Evolutionary conservation across 2,797 vertebrate genomes (phyloP).

Genomic region (Alosa sapidissima): DNA sequence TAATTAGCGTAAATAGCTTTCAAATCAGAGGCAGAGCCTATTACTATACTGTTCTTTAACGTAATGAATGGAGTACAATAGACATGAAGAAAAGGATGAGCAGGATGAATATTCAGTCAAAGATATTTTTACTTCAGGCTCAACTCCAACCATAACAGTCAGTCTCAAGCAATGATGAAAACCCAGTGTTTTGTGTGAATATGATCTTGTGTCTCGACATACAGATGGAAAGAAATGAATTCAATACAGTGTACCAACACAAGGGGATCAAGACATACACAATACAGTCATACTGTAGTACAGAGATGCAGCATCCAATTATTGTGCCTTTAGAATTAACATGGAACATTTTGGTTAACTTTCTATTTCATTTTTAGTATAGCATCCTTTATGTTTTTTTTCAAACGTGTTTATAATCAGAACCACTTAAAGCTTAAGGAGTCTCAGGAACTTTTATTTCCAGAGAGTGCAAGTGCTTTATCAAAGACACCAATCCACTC

Average conservation of each 20-base stretch:
- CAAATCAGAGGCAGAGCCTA: neutral
- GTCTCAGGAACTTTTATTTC: neutral
- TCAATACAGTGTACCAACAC: neutral
- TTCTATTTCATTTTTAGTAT: neutral
- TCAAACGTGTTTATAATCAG: no score
- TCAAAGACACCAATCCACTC: neutral
- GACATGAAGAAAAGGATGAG: neutral
- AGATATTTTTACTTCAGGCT: neutral
- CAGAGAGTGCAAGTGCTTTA: neutral
- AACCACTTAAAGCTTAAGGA: no score
- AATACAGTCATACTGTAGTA: neutral
- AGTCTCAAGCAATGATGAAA: neutral
- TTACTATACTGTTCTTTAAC: neutral
- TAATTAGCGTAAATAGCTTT: slow-evolving; percentile 1
- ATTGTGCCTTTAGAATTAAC: neutral
- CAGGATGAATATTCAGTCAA: neutral
- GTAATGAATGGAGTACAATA: neutral
- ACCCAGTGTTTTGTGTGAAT: neutral
- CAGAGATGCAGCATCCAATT: neutral
- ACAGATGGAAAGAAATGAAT: neutral
- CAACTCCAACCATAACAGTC: neutral
- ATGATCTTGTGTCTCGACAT: neutral
- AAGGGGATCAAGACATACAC: neutral
- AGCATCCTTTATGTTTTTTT: neutral
- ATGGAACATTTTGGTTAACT: neutral